Evolutionary conservation across 2,888 invertebrate species (phyloP), one percentile per base, ranked within the genome.

Genomic region (Ashinkailepas kermadecensis): DNA sequence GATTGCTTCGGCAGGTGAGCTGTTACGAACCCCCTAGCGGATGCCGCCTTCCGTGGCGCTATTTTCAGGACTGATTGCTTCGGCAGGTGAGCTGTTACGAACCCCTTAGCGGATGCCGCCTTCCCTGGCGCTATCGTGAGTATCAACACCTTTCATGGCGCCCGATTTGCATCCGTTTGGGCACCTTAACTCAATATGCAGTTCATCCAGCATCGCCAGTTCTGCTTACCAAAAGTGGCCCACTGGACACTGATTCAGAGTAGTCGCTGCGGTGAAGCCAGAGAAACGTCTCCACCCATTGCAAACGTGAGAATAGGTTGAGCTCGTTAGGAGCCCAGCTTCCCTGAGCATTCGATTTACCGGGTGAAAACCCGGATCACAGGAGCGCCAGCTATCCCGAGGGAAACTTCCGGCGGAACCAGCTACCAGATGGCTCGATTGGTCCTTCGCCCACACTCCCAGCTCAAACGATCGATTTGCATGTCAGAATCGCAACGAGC

Each of bases 371-470:
- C 87, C 86, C 84, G 58, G 82, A 39, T n/a, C 78, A 23, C 78
- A 64, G 86, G 88, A 88, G 88, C 88, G 88, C 90, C 91, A 90
- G 91, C 91, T 91, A 91, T 91, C 91, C 91, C 91, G 91, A 91
- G 91, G 91, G 91, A 92, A 91, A 92, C 91, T 92, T 92, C 91
- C 90, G 91, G 90, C 89, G 91, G 91, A 91, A 92, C 92, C 91
- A 92, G 91, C 91, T 92, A 91, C 91, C 91, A 92, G 91, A 92
- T 91, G 91, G 91, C 92, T n/a, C n/a, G n/a, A n/a, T n/a, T n/a
- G n/a, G n/a, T n/a, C n/a, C n/a, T 92, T 91, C 91, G 92, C 92
- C 88, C 91, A 90, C 91, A 92, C 91, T 91, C 91, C 91, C 90
- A 91, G 91, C 90, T 92, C 90, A 88, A 90, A 92, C 91, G 91